Conservation (phyloP, 2,113 vertebrate genomes). For the human (Homo sapiens) region DNA sequence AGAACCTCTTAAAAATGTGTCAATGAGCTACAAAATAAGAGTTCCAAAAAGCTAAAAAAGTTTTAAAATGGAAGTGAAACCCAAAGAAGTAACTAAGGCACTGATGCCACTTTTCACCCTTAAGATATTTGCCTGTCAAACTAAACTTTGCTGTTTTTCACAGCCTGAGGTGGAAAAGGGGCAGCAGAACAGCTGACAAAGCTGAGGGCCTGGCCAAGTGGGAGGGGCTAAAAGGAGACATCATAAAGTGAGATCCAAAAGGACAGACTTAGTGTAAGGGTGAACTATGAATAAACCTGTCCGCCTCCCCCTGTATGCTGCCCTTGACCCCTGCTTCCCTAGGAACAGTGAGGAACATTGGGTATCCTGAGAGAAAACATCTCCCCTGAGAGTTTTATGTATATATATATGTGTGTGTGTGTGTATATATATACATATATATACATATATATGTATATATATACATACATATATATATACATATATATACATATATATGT, state of each 20-base stretch:
- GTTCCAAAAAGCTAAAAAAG: neutral
- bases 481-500: too few relatives aligned
- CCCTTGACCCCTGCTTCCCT: too few relatives aligned
- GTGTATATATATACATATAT: too few relatives aligned
- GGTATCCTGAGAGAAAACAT: neutral
- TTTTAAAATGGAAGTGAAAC: neutral
- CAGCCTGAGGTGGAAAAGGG: neutral
- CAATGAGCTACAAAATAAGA: neutral
- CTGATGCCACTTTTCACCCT: neutral
- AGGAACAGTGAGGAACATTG: neutral
- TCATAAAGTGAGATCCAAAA: neutral
- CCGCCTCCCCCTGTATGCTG: neutral
- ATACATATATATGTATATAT: too few relatives aligned
- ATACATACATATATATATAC: too few relatives aligned
- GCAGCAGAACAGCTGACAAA: neutral
- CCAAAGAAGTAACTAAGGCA: neutral
- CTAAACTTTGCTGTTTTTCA: neutral
- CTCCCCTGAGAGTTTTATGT: neutral
- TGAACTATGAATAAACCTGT: neutral
- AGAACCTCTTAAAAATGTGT: neutral
- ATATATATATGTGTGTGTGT: accelerated
- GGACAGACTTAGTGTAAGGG: neutral
- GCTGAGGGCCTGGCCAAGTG: neutral
- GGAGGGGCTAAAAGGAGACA: neutral
- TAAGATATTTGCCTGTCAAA: neutral